Percentiles rank a stretch among this genome's conserved stretches.
Evolutionary conservation across 2,888 invertebrate species (phyloP).

Genomic region (Carabus problematicus): DNA sequence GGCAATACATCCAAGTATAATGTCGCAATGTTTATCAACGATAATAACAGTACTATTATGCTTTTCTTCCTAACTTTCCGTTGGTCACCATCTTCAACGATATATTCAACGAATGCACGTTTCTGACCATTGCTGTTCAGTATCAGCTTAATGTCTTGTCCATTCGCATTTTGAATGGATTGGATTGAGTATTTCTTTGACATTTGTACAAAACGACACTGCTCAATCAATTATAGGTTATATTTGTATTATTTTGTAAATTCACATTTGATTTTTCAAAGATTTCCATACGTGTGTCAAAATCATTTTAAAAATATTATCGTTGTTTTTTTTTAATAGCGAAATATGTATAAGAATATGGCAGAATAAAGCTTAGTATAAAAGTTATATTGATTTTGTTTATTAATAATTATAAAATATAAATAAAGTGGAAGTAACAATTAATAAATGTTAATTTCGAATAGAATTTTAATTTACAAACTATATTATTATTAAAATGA

Average conservation of each 20-base stretch:
- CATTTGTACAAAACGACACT: slow-evolving; percentile 13
- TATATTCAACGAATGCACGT: slow-evolving; percentile 45
- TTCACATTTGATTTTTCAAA: too few relatives aligned
- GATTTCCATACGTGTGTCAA: slow-evolving; percentile 3
- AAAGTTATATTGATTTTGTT: background rate
- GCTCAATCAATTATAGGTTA: slow-evolving; percentile 30
- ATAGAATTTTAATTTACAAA: too few relatives aligned
- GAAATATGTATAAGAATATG: background rate
- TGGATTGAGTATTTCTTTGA: slow-evolving; percentile 21
- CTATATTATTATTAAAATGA: too few relatives aligned
- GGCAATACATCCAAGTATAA: slow-evolving; percentile 39
- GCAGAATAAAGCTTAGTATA: background rate
- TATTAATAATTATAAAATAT: slow-evolving; percentile 7
- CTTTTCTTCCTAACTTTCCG: slow-evolving; percentile 43
- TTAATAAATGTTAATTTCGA: too few relatives aligned
- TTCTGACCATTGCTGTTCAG: slow-evolving; percentile 40
- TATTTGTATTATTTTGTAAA: slow-evolving; percentile 2
- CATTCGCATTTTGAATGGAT: slow-evolving; percentile 45
- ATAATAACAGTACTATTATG: slow-evolving; percentile 43
- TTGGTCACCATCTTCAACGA: slow-evolving; percentile 44
- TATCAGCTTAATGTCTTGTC: slow-evolving; percentile 41
- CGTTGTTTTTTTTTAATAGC: background rate
- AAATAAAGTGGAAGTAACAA: background rate
- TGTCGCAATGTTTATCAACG: slow-evolving; percentile 44
- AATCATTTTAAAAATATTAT: slow-evolving; percentile 15